Percentiles rank a stretch among this genome's conserved stretches.
phyloP scores from a whole-genome alignment of 2,113 vertebrate species.

The Alectura lathami region DNA sequence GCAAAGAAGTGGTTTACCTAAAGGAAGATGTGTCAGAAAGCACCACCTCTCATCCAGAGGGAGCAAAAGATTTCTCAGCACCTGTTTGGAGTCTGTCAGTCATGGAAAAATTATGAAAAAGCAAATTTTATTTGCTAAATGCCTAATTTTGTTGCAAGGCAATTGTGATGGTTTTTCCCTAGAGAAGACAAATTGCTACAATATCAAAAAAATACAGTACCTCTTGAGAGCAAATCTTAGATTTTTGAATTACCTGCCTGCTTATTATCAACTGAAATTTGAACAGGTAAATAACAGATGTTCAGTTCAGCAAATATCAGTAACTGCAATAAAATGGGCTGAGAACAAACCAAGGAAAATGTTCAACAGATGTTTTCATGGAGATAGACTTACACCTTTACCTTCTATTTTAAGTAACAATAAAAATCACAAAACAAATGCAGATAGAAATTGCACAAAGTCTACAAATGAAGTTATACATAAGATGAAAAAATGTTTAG shows the following conservation, averaged over 20 bases:
- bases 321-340: background rate
- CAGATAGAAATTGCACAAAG: background rate
- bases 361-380: background rate
- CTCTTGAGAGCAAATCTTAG: background rate
- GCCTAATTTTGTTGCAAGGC: background rate
- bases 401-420: background rate
- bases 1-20: background rate
- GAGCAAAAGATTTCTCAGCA: background rate
- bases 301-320: background rate
- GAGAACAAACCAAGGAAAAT: background rate
- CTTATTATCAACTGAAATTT: background rate
- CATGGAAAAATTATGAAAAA: background rate
- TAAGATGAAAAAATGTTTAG: background rate
- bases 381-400: background rate
- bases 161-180: background rate
- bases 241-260: background rate
- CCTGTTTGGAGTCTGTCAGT: background rate
- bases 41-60: background rate
- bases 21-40: background rate
- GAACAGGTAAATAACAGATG: background rate
- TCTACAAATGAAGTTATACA: background rate
- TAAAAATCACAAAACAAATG: background rate
- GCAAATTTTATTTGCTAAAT: background rate
- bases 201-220: background rate
- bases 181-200: background rate